These are phyloP conservation scores for Sceloporus undulatus DNA, from an alignment of 2,113 vertebrate species.

Conservation along the genomic window DNA sequence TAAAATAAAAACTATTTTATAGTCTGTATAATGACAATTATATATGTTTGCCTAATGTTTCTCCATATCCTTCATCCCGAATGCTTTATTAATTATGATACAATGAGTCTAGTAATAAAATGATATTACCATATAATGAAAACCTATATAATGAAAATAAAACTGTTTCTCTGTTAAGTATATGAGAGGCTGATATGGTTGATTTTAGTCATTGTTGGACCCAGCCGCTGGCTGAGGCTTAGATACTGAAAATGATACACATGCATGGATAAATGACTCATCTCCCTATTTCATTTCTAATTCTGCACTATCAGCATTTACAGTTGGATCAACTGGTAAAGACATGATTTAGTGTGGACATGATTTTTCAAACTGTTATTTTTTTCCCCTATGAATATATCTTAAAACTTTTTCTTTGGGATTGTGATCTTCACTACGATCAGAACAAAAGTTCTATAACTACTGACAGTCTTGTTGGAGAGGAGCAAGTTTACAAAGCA, in stretches of 20 bases:
- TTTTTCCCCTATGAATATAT: neutral
- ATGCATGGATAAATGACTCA: neutral
- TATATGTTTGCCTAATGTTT: too few relatives aligned
- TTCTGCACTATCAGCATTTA: neutral
- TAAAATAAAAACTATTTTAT: too few relatives aligned
- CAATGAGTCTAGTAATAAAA: too few relatives aligned
- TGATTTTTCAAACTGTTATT: neutral
- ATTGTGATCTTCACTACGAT: neutral
- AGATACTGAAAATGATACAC: too few relatives aligned
- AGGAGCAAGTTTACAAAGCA: too few relatives aligned
- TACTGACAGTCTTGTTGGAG: neutral
- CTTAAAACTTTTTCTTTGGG: neutral
- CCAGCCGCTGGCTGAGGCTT: neutral
- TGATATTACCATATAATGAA: too few relatives aligned
- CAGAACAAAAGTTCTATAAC: neutral
- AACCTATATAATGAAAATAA: neutral
- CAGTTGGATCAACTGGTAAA: neutral
- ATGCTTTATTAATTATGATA: too few relatives aligned
- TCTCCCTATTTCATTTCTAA: neutral
- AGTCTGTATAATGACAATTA: too few relatives aligned
- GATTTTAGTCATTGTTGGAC: neutral
- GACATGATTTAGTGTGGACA: neutral
- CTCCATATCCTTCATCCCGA: too few relatives aligned
- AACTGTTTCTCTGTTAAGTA: neutral
- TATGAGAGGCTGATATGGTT: neutral